These are phyloP conservation scores for Pedetes capensis DNA, from an alignment of 2,113 vertebrate species.

Conservation along the genomic window DNA sequence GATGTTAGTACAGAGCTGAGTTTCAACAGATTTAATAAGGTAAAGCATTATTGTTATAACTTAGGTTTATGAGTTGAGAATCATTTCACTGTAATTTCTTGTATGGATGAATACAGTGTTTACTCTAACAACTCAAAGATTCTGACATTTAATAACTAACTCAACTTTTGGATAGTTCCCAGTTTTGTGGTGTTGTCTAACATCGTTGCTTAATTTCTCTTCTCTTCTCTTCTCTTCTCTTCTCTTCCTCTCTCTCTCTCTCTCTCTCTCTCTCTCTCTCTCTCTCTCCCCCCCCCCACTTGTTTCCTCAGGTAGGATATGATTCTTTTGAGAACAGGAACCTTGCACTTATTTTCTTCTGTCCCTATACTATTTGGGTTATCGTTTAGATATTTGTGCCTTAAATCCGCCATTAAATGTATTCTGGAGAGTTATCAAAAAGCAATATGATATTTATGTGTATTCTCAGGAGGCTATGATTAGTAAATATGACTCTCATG, in stretches of 20 bases:
- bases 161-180: not conserved
- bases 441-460: not conserved
- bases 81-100: not conserved
- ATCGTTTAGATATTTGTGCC: not conserved
- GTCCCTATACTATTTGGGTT: not conserved
- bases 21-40: conserved; percentile 2
- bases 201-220: not conserved
- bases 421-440: not conserved
- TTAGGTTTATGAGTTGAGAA: not conserved
- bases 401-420: not conserved
- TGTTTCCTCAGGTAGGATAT: not conserved
- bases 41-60: not conserved
- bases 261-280: too few species aligned
- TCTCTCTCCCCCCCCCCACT: too few species aligned
- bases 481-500: not conserved
- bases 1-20: not conserved
- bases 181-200: not conserved
- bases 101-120: not conserved
- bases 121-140: not conserved
- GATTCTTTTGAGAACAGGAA: not conserved
- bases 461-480: not conserved
- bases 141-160: not conserved
- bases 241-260: too few species aligned
- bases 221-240: too few species aligned
- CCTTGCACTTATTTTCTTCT: not conserved